Conservation (phyloP, 1,140 invertebrate genomes). For the Mercenaria mercenaria region DNA sequence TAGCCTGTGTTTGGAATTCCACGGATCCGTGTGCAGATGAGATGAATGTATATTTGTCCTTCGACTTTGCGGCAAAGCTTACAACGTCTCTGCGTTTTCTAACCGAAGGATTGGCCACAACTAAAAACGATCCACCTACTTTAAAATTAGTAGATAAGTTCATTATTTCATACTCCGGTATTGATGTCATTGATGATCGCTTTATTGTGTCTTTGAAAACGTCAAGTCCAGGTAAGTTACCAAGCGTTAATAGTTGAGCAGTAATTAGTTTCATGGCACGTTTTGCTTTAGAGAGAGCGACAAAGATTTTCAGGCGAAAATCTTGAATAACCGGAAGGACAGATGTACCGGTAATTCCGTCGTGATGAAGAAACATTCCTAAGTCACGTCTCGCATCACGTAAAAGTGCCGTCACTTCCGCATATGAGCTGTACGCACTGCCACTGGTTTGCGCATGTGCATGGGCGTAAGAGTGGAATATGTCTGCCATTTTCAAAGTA, state of each 20-base stretch:
- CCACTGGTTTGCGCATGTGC: conserved; percentile 83
- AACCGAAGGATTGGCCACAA: conserved; percentile 37
- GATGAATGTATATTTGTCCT: conserved; percentile 14
- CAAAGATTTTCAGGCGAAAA: conserved; percentile 3
- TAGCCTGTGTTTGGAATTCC: background rate
- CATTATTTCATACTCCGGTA: background rate
- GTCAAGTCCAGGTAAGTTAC: background rate
- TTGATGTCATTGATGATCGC: background rate
- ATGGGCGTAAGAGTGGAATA: conserved; percentile 57
- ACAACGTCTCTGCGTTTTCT: conserved; percentile 47
- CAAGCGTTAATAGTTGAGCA: conserved; percentile 12
- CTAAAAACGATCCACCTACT: background rate
- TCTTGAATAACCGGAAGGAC: conserved; percentile 60
- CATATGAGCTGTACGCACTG: background rate
- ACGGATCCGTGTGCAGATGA: background rate
- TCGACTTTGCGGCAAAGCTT: background rate
- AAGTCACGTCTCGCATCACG: conserved; percentile 24
- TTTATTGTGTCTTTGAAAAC: background rate
- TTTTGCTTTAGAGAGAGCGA: background rate
- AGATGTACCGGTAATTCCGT: conserved; percentile 63
- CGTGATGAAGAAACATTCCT: conserved; percentile 61
- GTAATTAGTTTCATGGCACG: conserved; percentile 33
- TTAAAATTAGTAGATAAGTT: background rate
- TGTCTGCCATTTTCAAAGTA: conserved; percentile 91
- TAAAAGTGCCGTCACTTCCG: conserved; percentile 6